These are phyloP conservation scores for Eurypyga helias DNA, from an alignment of 2,113 vertebrate species.

Conservation along the genomic window DNA sequence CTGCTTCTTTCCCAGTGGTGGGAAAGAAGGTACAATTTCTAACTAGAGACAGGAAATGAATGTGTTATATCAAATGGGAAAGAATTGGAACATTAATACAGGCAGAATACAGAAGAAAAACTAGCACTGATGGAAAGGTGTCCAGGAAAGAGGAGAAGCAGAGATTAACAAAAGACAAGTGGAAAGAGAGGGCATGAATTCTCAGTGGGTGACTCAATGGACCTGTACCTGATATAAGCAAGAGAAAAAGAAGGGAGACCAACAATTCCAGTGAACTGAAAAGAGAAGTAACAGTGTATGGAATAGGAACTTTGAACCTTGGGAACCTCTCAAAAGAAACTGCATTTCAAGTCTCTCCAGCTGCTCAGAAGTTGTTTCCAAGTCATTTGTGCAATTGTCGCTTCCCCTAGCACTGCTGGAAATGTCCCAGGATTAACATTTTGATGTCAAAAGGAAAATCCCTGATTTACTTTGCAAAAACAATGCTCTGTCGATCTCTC, in stretches of 20 bases:
- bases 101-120: not conserved
- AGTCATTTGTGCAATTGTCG: not conserved
- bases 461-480: not conserved
- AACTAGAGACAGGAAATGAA: not conserved
- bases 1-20: not conserved
- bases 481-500: not conserved
- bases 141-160: not conserved
- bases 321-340: not conserved
- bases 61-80: not conserved
- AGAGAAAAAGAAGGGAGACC: not conserved
- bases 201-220: not conserved
- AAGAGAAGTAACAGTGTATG: not conserved
- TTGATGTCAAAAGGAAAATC: not conserved
- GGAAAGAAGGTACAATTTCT: not conserved
- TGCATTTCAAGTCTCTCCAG: not conserved
- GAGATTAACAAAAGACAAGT: not conserved
- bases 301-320: not conserved
- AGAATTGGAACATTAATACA: not conserved
- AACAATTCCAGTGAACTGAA: not conserved
- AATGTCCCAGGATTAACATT: not conserved
- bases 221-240: not conserved
- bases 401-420: not conserved
- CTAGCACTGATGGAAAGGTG: not conserved
- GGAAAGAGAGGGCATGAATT: not conserved
- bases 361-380: not conserved